Conservation (phyloP, 2,888 invertebrate species). For the Pachliopta kotzebuea region DNA sequence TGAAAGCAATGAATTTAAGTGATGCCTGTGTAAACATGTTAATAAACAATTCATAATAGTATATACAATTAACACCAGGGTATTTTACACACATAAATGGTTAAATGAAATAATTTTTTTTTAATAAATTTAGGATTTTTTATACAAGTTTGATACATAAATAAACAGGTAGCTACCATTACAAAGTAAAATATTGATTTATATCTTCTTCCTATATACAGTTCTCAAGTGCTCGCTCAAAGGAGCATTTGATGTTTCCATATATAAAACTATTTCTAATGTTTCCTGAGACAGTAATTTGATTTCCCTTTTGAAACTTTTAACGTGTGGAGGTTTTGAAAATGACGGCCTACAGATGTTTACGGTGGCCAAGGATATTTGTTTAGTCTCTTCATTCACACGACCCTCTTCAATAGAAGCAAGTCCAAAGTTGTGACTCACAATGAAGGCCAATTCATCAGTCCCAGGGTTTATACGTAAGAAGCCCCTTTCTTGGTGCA, state of each 20-base stretch:
- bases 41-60: no score
- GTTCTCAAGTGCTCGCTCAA: slow-evolving; percentile 78
- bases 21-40: no score
- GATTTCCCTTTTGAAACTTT: slow-evolving; percentile 63
- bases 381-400: slow-evolving; percentile 60
- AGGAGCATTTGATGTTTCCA: slow-evolving; percentile 79
- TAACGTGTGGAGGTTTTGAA: slow-evolving; percentile 76
- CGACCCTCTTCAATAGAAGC: slow-evolving; percentile 81
- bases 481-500: slow-evolving; percentile 84
- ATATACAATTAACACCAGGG: no score
- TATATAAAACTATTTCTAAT: slow-evolving; percentile 68
- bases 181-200: neutral
- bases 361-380: slow-evolving; percentile 69
- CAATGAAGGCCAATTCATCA: slow-evolving; percentile 73
- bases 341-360: slow-evolving; percentile 72
- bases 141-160: no score
- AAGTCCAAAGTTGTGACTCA: slow-evolving; percentile 83
- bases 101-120: no score
- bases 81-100: no score
- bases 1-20: no score
- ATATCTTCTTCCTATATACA: slow-evolving; percentile 53
- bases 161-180: no score
- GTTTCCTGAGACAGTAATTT: slow-evolving; percentile 49
- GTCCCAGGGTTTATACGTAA: slow-evolving; percentile 79
- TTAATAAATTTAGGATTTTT: no score